phyloP scores from a whole-genome alignment of 2,888 invertebrate species.

The Temnothorax ravouxi region DNA sequence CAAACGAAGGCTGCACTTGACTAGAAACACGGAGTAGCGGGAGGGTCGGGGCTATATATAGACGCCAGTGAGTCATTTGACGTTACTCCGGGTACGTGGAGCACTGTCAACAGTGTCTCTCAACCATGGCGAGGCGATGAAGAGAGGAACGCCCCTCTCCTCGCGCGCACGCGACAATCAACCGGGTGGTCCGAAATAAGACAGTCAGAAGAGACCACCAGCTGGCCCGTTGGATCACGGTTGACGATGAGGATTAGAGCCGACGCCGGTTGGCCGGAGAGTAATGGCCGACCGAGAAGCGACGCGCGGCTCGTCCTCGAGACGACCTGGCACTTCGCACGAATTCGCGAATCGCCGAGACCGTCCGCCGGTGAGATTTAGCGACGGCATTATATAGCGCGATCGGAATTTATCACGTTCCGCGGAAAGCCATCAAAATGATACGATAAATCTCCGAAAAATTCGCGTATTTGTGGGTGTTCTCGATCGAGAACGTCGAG shows the following conservation, averaged over 20 bases:
- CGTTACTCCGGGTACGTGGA: conserved; percentile 73
- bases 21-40: conserved; percentile 81
- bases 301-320: conserved; percentile 36
- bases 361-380: conserved; percentile 16
- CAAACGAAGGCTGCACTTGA: conserved; percentile 83
- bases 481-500: conserved; percentile 7
- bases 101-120: conserved; percentile 80
- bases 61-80: conserved; percentile 80
- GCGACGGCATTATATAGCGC: neutral
- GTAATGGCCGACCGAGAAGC: conserved; percentile 46
- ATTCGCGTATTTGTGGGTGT: conserved; percentile 27
- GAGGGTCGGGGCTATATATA: conserved; percentile 80
- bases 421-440: conserved; percentile 39
- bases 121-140: conserved; percentile 66
- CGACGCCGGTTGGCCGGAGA: conserved; percentile 48
- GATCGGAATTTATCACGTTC: conserved; percentile 39
- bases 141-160: conserved; percentile 41
- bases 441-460: conserved; percentile 47
- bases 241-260: conserved; percentile 57
- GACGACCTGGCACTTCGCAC: conserved; percentile 2
- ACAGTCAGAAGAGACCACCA: conserved; percentile 46
- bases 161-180: conserved; percentile 43
- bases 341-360: conserved; percentile 7
- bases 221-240: conserved; percentile 57
- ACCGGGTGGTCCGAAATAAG: conserved; percentile 64